phyloP scores from a whole-genome alignment of 2,113 vertebrate species.

The Syngnathus scovelli region DNA sequence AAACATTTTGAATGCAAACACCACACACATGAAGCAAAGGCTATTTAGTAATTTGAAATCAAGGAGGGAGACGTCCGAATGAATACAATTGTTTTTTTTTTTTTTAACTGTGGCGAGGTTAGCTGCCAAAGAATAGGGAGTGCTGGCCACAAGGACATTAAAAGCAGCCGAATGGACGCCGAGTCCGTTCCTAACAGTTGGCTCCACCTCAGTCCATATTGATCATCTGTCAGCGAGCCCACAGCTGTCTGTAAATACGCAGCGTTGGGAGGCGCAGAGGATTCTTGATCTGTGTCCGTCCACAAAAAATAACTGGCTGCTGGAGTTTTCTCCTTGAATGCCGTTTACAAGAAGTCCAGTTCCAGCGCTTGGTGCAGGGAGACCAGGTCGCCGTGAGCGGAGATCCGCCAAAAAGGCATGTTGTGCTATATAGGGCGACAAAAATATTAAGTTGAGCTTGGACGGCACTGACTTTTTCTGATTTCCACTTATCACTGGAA shows the following conservation, averaged over 20 bases:
- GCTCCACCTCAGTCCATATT: conserved; percentile 25
- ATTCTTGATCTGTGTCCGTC: conserved; percentile 21
- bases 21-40: conserved; percentile 4
- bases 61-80: conserved; percentile 28
- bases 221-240: conserved; percentile 14
- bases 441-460: background rate
- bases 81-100: conserved; percentile 48
- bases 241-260: conserved; percentile 14
- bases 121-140: conserved; percentile 67
- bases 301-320: conserved; percentile 5
- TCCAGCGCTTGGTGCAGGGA: conserved; percentile 96
- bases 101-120: conserved; percentile 40
- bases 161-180: conserved; percentile 11
- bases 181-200: conserved; percentile 32
- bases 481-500: no score
- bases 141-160: conserved; percentile 10
- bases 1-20: conserved; percentile 15
- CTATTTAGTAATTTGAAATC: conserved; percentile 39
- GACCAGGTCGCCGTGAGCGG: conserved; percentile 88
- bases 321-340: background rate
- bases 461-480: no score
- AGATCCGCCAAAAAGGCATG: conserved; percentile 98
- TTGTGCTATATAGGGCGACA: conserved; percentile 78
- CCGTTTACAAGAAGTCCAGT: conserved; percentile 89
- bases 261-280: conserved; percentile 10